A percentile compares a stretch with the other conserved stretches of the same genome.
Conservation (phyloP, 2,888 invertebrate genomes). For the Callyntrura sp. region DNA sequence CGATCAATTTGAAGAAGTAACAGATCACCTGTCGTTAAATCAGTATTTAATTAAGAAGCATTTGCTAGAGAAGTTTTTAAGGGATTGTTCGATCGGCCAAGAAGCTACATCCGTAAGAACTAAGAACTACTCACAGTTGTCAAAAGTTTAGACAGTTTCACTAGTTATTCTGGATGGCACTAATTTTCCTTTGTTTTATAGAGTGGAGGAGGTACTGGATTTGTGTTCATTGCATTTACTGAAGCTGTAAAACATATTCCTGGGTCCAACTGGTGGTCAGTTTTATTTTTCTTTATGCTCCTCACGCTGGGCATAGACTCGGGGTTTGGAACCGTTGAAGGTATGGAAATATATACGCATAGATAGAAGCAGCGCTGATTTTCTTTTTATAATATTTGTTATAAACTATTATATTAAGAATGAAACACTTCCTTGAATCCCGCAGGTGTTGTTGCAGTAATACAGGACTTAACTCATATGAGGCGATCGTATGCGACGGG, state of each 20-base stretch:
- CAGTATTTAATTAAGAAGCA: background rate
- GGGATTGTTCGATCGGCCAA: conserved; percentile 50
- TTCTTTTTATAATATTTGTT: too few relatives aligned
- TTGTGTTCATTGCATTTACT: conserved; percentile 77
- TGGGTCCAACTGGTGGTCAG: conserved; percentile 65
- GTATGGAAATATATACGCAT: too few relatives aligned
- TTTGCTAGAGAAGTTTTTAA: background rate
- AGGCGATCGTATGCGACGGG: conserved; percentile 44
- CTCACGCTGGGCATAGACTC: conserved; percentile 75
- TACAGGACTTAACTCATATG: conserved; percentile 57
- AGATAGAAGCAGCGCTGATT: too few relatives aligned
- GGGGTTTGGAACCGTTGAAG: conserved; percentile 74
- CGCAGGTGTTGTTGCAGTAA: background rate
- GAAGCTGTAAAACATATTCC: conserved; percentile 64
- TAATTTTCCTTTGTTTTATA: too few relatives aligned
- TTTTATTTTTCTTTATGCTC: conserved; percentile 77
- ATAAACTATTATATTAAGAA: background rate
- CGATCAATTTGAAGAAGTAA: background rate
- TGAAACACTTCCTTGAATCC: too few relatives aligned
- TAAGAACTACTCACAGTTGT: too few relatives aligned
- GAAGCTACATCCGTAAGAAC: conserved; percentile 42
- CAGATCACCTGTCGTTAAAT: background rate
- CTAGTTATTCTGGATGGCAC: too few relatives aligned
- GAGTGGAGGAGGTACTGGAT: conserved; percentile 76
- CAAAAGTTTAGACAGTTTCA: too few relatives aligned